Evolutionary conservation across 2,113 vertebrate species (phyloP).

Genomic region (Myotis davidii): DNA sequence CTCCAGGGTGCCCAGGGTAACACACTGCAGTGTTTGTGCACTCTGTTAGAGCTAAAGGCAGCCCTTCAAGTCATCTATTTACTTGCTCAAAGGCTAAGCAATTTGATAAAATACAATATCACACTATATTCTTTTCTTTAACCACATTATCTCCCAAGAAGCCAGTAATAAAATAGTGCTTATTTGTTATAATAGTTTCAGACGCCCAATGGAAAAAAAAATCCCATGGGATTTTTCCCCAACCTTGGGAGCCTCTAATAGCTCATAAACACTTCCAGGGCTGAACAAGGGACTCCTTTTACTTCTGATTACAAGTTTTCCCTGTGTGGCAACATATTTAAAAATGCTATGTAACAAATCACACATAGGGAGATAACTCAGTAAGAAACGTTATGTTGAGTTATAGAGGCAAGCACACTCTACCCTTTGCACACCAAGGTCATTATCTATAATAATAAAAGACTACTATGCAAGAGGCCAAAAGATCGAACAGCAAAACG

Average conservation of each 20-base stretch:
- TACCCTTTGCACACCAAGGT: not conserved
- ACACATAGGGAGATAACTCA: constrained; percentile 35
- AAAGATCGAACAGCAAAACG: too few relatives aligned
- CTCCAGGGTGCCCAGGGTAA: not conserved
- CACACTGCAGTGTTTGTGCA: not conserved
- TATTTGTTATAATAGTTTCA: constrained; percentile 60
- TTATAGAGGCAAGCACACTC: not conserved
- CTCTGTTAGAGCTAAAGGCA: not conserved
- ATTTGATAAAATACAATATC: constrained; percentile 29
- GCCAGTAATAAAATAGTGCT: constrained; percentile 6
- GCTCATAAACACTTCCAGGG: constrained; percentile 61
- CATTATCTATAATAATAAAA: not conserved
- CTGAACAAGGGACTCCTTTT: constrained; percentile 69
- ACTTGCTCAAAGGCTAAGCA: constrained; percentile 10
- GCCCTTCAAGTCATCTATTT: not conserved
- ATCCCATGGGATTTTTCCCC: not conserved
- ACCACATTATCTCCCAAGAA: constrained; percentile 55
- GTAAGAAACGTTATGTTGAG: not conserved
- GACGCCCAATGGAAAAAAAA: constrained; percentile 51
- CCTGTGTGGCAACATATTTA: constrained; percentile 54
- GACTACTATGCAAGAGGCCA: too few relatives aligned
- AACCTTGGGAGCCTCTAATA: not conserved
- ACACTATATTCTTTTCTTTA: constrained; percentile 49
- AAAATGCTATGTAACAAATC: constrained; percentile 59
- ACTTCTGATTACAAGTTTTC: constrained; percentile 62